Evolutionary conservation across 2,797 vertebrate species (phyloP), one percentile per base, ranked within the genome.

Genomic region (Eleutherodactylus coqui): DNA sequence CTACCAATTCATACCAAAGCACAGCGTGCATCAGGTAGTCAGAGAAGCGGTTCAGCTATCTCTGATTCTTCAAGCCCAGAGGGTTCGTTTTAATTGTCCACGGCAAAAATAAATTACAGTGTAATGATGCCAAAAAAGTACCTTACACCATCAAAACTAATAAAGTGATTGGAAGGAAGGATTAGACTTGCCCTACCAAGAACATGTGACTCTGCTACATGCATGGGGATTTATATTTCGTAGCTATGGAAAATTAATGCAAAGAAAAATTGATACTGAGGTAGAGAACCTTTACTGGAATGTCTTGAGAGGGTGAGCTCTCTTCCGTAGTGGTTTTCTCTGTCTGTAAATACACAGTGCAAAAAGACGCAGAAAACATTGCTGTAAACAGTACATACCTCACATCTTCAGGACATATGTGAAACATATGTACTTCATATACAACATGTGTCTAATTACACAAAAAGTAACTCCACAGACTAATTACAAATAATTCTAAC

Each of bases 291-390:
- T 84, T 87, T 84, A 53, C 58, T 84, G 76, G 55, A 75, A 84
- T 87, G 62, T 79, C 87, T 67, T 78, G 79, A 82, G 81, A 19
- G 41, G 49, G 11, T 27, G 70, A 87, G 41, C 89, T 81, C 62
- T 87, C 8, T 78, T 80, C 75, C 89, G 83, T 58, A 72, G 51
- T 32, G 24, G 67, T 72, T 85, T 73, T 79, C 83, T 49, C 34
- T 64, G 75, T 62, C 88, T 90, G 69, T 16, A 64, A 34, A 53
- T 47, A 9, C 3, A 45, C 53, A 45, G 36, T 17, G 19, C 24
- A 53, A 27, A 73, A 45, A 16, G 43, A 29, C 13, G 14, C 17
- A 60, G 19, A 51, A 51, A 32, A 5, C 2, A 4, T 27, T 82
- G 34, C 36, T 67, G 36, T 36, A 19, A 36, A 34, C 6, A 45